These are phyloP conservation scores for Trichonephila inaurata DNA, from an alignment of 1,140 invertebrate species.

Conservation along the genomic window DNA sequence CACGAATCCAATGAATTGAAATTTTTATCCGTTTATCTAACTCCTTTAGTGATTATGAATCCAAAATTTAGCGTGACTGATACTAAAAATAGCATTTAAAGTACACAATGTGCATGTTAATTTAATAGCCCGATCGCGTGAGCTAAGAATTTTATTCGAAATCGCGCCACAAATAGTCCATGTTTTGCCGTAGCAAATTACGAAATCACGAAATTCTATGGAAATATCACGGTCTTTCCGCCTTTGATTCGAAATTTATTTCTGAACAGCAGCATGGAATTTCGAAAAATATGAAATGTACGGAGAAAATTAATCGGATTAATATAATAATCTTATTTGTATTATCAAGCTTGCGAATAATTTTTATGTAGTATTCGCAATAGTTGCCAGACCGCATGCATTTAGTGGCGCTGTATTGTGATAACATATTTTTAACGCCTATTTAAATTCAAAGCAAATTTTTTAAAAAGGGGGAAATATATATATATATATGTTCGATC, in stretches of 20 bases:
- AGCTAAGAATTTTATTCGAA: neutral
- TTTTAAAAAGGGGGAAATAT: too few relatives aligned
- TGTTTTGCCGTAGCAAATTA: neutral
- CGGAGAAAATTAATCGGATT: too few relatives aligned
- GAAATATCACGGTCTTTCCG: too few relatives aligned
- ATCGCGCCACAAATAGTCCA: neutral
- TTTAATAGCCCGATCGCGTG: neutral
- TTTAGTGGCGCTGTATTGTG: too few relatives aligned
- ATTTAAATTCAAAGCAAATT: too few relatives aligned
- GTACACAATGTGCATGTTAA: neutral
- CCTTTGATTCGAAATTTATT: neutral
- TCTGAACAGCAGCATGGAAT: neutral
- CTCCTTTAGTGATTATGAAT: neutral
- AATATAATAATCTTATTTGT: too few relatives aligned
- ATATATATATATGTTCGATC: too few relatives aligned
- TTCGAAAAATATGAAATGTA: too few relatives aligned
- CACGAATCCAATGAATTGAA: neutral
- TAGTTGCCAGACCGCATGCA: too few relatives aligned
- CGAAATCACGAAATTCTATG: neutral
- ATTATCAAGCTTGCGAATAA: too few relatives aligned
- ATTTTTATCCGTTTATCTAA: neutral
- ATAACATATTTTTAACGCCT: too few relatives aligned
- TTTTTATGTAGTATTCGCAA: too few relatives aligned
- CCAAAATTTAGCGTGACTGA: neutral
- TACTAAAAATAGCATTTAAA: neutral